Evolutionary conservation across 2,113 vertebrate genomes (phyloP).

Genomic region (Triplophysa rosa): DNA sequence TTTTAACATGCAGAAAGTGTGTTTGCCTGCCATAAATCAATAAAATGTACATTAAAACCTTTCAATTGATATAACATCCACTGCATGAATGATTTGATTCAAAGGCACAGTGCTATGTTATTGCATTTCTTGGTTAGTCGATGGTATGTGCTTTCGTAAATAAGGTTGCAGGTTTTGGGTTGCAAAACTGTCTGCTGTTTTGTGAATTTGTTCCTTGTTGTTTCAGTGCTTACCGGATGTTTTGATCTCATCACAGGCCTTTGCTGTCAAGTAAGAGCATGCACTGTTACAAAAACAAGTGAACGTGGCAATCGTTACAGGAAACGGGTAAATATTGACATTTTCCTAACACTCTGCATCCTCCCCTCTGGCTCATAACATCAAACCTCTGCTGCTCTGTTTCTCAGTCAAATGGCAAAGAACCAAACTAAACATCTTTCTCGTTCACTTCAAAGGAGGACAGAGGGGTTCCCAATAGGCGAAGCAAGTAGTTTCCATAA

Average conservation of each 20-base stretch:
- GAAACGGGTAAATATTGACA: slow-evolving; percentile 35
- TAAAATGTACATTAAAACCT: no score
- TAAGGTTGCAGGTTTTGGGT: not conserved
- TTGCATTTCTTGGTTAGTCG: no score
- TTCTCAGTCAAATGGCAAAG: not conserved
- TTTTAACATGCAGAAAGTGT: no score
- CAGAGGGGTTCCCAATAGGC: slow-evolving; percentile 25
- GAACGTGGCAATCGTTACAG: not conserved
- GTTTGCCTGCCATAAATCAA: no score
- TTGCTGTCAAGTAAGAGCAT: slow-evolving; percentile 20
- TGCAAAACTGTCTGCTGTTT: no score
- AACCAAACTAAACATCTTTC: slow-evolving; percentile 33
- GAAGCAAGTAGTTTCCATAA: slow-evolving; percentile 49
- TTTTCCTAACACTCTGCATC: not conserved
- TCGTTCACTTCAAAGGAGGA: slow-evolving; percentile 1
- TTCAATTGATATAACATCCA: no score
- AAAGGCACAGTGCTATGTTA: no score
- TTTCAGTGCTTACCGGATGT: not conserved
- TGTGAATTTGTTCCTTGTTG: not conserved
- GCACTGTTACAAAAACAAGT: slow-evolving; percentile 32
- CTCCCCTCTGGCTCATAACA: not conserved
- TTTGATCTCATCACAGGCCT: not conserved
- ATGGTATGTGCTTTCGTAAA: no score
- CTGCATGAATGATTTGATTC: no score
- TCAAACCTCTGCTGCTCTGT: not conserved